phyloP scores from a whole-genome alignment of 2,113 vertebrate genomes.

The Calidris pygmaea region DNA sequence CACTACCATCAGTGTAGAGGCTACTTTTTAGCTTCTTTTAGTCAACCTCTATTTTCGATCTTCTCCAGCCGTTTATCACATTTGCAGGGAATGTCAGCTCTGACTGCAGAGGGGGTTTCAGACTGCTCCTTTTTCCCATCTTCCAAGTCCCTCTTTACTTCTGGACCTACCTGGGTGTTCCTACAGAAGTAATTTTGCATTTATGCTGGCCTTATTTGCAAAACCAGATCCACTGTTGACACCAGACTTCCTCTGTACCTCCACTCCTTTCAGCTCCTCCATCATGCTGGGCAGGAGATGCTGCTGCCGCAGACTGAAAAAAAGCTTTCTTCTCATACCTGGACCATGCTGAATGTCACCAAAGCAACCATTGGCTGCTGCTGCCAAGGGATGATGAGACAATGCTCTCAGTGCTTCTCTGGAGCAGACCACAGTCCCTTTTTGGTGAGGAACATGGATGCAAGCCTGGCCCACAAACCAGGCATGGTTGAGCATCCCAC shows the following conservation, averaged over 20 bases:
- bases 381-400: neutral
- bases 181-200: neutral
- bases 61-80: neutral
- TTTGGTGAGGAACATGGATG: neutral
- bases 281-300: neutral
- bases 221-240: neutral
- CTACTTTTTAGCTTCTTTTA: neutral
- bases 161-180: neutral
- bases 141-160: neutral
- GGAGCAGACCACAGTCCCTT: neutral
- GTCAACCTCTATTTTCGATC: fast-evolving
- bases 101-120: neutral
- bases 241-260: neutral
- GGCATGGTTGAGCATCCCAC: neutral
- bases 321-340: neutral
- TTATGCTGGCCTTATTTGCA: neutral
- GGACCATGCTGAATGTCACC: neutral
- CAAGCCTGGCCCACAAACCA: neutral
- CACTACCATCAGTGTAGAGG: neutral
- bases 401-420: neutral
- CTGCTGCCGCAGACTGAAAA: neutral
- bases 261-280: neutral
- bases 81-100: neutral
- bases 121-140: neutral
- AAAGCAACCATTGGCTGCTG: neutral